phyloP scores from a whole-genome alignment of 2,113 vertebrate species.

The Cercocebus atys region DNA sequence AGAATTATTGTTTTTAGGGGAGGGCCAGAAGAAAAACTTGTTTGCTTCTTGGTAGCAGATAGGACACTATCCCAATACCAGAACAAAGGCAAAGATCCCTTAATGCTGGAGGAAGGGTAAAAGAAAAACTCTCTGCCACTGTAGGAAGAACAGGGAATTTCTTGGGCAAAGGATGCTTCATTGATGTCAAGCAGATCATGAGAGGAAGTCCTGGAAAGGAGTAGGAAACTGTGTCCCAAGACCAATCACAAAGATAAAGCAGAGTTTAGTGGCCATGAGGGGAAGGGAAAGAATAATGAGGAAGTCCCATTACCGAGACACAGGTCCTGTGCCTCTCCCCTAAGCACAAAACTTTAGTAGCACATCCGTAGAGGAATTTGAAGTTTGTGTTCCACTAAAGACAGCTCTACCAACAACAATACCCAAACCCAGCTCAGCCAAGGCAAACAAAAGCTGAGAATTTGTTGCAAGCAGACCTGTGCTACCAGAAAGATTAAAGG shows the following conservation, averaged over 20 bases:
- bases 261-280: background rate
- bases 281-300: background rate
- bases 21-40: background rate
- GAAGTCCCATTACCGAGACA: background rate
- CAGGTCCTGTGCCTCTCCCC: background rate
- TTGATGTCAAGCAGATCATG: background rate
- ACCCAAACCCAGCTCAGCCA: background rate
- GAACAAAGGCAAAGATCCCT: background rate
- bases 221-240: background rate
- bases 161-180: background rate
- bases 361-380: background rate
- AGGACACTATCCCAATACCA: background rate
- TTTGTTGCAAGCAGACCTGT: background rate
- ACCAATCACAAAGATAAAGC: background rate
- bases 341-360: background rate
- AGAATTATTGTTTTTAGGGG: background rate
- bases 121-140: background rate
- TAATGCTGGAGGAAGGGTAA: background rate
- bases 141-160: background rate
- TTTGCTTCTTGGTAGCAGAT: background rate
- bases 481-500: background rate
- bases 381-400: background rate
- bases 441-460: background rate
- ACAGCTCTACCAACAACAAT: background rate
- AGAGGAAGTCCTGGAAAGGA: background rate